These are phyloP conservation scores for Mus musculus DNA, from an alignment of 2,113 vertebrate genomes.

Conservation along the genomic window DNA sequence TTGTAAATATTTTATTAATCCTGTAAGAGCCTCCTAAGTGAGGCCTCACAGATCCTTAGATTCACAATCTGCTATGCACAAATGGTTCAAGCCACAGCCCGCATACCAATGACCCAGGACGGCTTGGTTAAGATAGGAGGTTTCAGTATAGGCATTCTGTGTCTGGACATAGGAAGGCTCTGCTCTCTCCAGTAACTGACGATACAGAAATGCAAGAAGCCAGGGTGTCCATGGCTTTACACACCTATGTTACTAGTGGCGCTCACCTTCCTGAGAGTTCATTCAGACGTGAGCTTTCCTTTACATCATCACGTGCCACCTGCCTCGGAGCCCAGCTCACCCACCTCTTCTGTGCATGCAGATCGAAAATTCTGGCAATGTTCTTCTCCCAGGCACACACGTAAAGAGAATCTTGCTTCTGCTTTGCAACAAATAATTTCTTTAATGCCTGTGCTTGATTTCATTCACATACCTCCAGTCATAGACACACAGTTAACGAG, in stretches of 20 bases:
- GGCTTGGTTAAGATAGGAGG: conserved; percentile 60
- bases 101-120: conserved; percentile 62
- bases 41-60: conserved; percentile 58
- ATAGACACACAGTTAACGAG: conserved; percentile 61
- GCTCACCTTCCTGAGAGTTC: conserved; percentile 84
- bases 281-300: conserved; percentile 81
- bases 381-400: background rate
- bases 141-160: conserved; percentile 80
- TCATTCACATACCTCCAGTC: conserved; percentile 35
- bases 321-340: conserved; percentile 76
- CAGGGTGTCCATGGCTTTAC: conserved; percentile 86
- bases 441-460: conserved; percentile 31
- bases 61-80: conserved; percentile 78
- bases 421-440: conserved; percentile 47
- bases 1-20: conserved; percentile 75
- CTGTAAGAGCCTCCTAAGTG: conserved; percentile 64
- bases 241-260: conserved; percentile 84
- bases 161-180: conserved; percentile 80
- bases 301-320: conserved; percentile 82
- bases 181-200: conserved; percentile 85
- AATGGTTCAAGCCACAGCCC: conserved; percentile 72
- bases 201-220: conserved; percentile 86
- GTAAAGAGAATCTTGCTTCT: conserved; percentile 50
- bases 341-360: conserved; percentile 73
- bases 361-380: conserved; percentile 70